These are phyloP conservation scores for Aphis craccivora DNA, from an alignment of 1,140 invertebrate species.

Conservation along the genomic window DNA sequence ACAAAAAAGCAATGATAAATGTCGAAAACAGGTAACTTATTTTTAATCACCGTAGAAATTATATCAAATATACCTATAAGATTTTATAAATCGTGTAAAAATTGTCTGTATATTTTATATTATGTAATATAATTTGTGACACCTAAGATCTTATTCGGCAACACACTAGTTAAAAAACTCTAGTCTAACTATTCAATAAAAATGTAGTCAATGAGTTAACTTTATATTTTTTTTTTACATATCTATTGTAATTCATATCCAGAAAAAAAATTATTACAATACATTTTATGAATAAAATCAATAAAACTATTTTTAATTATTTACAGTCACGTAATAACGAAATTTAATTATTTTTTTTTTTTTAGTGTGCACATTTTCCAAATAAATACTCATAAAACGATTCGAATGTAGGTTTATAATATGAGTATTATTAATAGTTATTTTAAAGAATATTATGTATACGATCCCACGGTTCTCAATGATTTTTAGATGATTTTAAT, in stretches of 20 bases:
- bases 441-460: not conserved
- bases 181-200: not conserved
- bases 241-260: not conserved
- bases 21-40: too few relatives aligned
- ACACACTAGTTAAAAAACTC: too few relatives aligned
- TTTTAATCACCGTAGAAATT: too few relatives aligned
- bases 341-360: not conserved
- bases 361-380: not conserved
- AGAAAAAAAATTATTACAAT: not conserved
- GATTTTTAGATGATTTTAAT: not conserved
- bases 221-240: too few relatives aligned
- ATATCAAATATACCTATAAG: too few relatives aligned
- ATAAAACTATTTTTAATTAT: not conserved
- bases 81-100: too few relatives aligned
- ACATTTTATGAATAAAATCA: not conserved
- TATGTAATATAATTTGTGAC: too few relatives aligned
- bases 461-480: not conserved
- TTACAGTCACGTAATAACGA: too few relatives aligned
- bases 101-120: too few relatives aligned
- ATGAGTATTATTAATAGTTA: not conserved
- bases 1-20: too few relatives aligned
- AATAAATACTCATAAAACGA: not conserved
- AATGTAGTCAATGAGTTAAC: too few relatives aligned
- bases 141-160: too few relatives aligned
- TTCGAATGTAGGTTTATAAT: not conserved